These are phyloP conservation scores for Peucedramus taeniatus DNA, from an alignment of 2,113 vertebrate genomes.

Conservation along the genomic window DNA sequence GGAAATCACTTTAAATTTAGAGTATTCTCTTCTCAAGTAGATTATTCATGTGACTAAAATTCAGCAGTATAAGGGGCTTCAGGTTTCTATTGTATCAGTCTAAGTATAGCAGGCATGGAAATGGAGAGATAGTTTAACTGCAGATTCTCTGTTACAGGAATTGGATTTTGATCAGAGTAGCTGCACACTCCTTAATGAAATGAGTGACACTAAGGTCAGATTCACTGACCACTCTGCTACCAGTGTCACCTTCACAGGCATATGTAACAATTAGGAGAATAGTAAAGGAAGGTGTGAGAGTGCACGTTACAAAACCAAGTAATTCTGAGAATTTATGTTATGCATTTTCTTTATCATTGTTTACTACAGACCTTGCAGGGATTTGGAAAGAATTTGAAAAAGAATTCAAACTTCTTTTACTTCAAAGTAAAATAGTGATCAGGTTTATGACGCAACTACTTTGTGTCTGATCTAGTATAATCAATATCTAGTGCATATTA, in stretches of 20 bases:
- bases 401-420: neutral
- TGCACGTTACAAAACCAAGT: neutral
- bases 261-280: neutral
- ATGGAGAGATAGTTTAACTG: neutral
- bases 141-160: neutral
- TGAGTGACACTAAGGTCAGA: neutral
- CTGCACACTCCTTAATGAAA: neutral
- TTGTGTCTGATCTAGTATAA: neutral
- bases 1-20: neutral
- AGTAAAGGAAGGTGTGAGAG: neutral
- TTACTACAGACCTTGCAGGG: neutral
- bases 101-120: neutral
- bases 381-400: neutral
- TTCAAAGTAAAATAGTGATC: neutral
- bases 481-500: neutral
- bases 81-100: neutral
- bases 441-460: neutral
- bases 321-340: neutral
- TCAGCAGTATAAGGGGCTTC: neutral
- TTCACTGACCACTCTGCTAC: neutral
- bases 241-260: neutral
- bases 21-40: neutral
- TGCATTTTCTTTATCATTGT: neutral
- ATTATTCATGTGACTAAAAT: neutral
- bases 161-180: neutral